phyloP scores from a whole-genome alignment of 2,113 vertebrate species.

The Panthera leo region DNA sequence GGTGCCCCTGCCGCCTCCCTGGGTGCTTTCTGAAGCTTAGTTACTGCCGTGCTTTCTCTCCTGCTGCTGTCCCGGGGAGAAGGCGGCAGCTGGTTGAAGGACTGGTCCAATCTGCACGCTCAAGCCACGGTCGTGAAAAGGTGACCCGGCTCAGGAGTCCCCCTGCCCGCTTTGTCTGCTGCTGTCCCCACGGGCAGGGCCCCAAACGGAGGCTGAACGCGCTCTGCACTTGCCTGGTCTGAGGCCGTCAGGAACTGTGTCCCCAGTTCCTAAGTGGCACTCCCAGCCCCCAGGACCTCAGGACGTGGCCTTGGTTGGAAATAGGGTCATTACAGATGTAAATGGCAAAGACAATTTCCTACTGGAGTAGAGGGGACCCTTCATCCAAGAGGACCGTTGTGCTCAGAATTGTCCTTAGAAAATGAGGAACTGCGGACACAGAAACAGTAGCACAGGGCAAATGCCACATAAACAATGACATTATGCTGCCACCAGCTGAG shows the following conservation, averaged over 20 bases:
- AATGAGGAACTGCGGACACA: neutral
- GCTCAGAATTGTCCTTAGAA: neutral
- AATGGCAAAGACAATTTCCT: neutral
- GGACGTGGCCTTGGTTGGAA: neutral
- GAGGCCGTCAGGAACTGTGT: rapidly evolving
- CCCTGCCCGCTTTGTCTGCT: rapidly evolving
- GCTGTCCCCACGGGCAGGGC: neutral
- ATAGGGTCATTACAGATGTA: neutral
- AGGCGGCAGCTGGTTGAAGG: neutral
- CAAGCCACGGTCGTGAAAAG: neutral
- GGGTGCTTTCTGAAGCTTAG: constrained; percentile 36
- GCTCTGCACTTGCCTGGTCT: neutral
- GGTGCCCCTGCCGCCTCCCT: neutral
- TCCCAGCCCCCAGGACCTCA: neutral
- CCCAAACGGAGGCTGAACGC: too few species aligned
- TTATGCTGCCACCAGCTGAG: too few species aligned
- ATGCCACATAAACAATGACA: rapidly evolving
- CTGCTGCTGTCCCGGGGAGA: neutral
- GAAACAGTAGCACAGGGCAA: rapidly evolving
- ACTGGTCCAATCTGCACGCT: neutral
- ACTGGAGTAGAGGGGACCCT: neutral
- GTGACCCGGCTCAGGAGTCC: too few species aligned
- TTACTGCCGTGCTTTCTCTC: neutral
- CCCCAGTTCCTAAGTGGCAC: neutral
- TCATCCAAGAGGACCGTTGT: too few species aligned